A percentile compares a stretch with the other conserved stretches of the same genome.
phyloP scores from a whole-genome alignment of 2,888 invertebrate genomes.

The Limnephilus marmoratus region DNA sequence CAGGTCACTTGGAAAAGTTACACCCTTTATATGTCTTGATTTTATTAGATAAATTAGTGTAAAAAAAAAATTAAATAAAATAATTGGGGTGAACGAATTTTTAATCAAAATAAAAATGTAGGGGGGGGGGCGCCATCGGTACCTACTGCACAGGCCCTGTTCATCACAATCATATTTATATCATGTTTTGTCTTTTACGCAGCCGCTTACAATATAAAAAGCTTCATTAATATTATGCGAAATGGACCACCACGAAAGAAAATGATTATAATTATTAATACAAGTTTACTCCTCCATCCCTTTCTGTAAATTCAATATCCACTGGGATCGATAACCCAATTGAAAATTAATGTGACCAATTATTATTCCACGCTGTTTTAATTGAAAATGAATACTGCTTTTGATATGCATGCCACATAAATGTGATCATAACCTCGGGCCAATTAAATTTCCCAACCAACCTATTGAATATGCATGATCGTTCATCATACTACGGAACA shows the following conservation, averaged over 20 bases:
- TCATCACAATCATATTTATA: too few species aligned
- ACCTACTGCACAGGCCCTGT: too few species aligned
- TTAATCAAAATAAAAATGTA: too few species aligned
- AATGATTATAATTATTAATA: neutral
- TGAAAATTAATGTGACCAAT: conserved; percentile 39
- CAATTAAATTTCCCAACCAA: conserved; percentile 26
- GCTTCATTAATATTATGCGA: neutral
- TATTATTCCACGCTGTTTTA: conserved; percentile 35
- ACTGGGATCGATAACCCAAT: neutral
- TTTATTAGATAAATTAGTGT: too few species aligned
- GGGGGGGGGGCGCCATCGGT: too few species aligned
- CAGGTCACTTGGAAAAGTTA: too few species aligned
- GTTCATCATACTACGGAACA: conserved; percentile 41
- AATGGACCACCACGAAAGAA: neutral
- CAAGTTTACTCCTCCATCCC: neutral
- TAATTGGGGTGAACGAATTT: too few species aligned
- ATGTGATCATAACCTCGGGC: conserved; percentile 21
- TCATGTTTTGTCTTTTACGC: too few species aligned
- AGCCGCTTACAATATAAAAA: neutral
- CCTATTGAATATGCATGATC: conserved; percentile 46
- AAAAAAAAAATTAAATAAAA: too few species aligned
- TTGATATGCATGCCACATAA: neutral
- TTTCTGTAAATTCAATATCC: neutral
- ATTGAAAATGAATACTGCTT: conserved; percentile 23
- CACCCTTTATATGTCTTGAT: too few species aligned